Percentiles rank a stretch among this genome's conserved stretches.
Conservation (phyloP, 1,140 invertebrate species). For the Lysiphlebus fabarum region DNA sequence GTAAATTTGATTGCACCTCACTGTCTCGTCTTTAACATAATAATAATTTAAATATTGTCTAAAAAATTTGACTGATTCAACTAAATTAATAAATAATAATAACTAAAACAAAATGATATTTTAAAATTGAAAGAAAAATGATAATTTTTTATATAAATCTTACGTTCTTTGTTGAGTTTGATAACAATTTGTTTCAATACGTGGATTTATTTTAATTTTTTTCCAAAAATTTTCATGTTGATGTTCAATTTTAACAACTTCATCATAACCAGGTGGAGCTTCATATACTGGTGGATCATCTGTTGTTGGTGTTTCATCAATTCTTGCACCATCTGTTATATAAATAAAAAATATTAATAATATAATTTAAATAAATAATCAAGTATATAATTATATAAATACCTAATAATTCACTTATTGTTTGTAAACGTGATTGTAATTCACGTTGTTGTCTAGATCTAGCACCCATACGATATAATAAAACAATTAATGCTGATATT, state of each 20-base stretch:
- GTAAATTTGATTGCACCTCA: too few relatives aligned
- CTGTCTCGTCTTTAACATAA: too few relatives aligned
- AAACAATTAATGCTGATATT: slow-evolving; percentile 62
- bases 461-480: slow-evolving; percentile 64
- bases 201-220: slow-evolving; percentile 28
- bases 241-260: slow-evolving; percentile 61
- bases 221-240: slow-evolving; percentile 34
- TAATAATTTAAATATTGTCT: too few relatives aligned
- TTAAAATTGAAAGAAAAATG: too few relatives aligned
- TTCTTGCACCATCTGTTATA: slow-evolving; percentile 52
- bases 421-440: slow-evolving; percentile 64
- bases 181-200: slow-evolving; percentile 27
- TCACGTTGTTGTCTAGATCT: slow-evolving; percentile 62
- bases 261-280: slow-evolving; percentile 68
- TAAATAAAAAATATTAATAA: slow-evolving; percentile 34
- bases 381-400: slow-evolving; percentile 25
- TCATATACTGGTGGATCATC: slow-evolving; percentile 71
- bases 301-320: slow-evolving; percentile 56
- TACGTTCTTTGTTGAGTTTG: slow-evolving; percentile 26
- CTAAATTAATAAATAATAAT: too few relatives aligned
- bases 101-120: too few relatives aligned
- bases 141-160: too few relatives aligned
- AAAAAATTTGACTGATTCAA: too few relatives aligned
- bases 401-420: slow-evolving; percentile 67
- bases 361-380: slow-evolving; percentile 14